These are phyloP conservation scores for Ailuropoda melanoleuca DNA, from an alignment of 2,113 vertebrate species.

Conservation along the genomic window DNA sequence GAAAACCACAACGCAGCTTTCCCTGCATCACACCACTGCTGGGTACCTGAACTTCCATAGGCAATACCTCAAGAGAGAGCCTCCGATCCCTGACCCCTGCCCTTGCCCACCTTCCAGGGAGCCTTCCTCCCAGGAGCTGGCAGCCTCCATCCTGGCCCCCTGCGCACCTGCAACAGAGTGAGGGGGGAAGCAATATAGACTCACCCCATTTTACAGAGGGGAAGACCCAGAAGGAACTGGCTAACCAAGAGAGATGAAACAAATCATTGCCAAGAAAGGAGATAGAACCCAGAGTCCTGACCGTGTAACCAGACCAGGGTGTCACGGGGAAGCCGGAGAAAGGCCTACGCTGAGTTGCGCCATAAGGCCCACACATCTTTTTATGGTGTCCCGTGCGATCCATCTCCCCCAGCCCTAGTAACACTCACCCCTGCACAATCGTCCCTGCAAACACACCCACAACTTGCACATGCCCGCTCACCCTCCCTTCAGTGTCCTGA, in stretches of 20 bases:
- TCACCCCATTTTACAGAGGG: background rate
- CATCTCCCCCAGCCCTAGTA: background rate
- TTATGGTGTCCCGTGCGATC: background rate
- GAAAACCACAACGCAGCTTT: background rate
- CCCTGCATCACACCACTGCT: background rate
- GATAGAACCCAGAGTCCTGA: background rate
- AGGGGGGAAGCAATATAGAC: background rate
- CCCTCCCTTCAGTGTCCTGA: background rate
- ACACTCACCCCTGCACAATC: background rate
- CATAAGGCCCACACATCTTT: background rate
- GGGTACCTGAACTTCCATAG: background rate
- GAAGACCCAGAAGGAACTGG: background rate
- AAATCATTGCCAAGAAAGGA: background rate
- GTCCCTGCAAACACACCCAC: background rate
- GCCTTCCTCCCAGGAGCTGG: background rate
- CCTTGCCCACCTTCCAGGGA: background rate
- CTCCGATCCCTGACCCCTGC: background rate
- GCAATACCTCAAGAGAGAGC: background rate
- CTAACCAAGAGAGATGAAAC: background rate
- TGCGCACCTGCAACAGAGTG: background rate
- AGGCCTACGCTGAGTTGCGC: background rate
- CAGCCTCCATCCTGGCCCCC: background rate
- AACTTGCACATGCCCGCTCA: background rate
- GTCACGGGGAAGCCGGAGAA: background rate
- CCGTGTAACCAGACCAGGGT: too few species aligned